Evolutionary conservation across 1,140 invertebrate genomes (phyloP).

Genomic region (Leptinotarsa texana): DNA sequence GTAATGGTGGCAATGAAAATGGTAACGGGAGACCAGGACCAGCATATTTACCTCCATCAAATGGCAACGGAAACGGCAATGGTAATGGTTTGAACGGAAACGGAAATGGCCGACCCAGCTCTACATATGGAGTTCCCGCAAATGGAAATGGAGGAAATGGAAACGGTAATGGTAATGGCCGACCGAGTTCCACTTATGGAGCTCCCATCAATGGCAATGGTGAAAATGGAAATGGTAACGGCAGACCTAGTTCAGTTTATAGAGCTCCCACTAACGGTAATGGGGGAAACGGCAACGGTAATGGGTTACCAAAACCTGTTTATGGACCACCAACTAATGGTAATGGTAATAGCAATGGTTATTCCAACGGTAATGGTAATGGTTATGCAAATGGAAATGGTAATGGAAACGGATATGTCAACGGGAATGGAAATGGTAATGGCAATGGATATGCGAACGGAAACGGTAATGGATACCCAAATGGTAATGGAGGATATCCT

Average conservation of each 20-base stretch:
- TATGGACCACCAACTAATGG: constrained; percentile 9
- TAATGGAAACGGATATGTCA: constrained; percentile 28
- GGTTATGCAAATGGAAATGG: constrained; percentile 35
- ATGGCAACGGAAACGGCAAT: constrained; percentile 39
- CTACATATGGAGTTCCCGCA: constrained; percentile 26
- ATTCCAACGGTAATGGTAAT: constrained; percentile 38
- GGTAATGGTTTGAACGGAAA: constrained; percentile 28
- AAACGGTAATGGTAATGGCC: constrained; percentile 38
- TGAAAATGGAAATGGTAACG: constrained; percentile 36
- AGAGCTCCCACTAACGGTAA: constrained; percentile 34
- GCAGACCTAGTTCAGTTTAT: constrained; percentile 30
- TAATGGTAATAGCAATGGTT: constrained; percentile 32
- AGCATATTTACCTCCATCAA: constrained; percentile 24
- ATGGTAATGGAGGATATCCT: constrained; percentile 38
- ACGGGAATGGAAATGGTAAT: constrained; percentile 39
- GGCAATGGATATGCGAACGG: constrained; percentile 31
- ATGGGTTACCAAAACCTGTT: constrained; percentile 17
- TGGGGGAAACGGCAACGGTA: constrained; percentile 26
- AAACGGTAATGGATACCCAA: constrained; percentile 30
- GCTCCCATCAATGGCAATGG: constrained; percentile 32
- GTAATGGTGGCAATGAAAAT: constrained; percentile 38
- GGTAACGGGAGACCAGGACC: constrained; percentile 31
- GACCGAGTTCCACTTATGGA: constrained; percentile 27
- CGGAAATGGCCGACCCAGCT: constrained; percentile 23
- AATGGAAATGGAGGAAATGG: constrained; percentile 42